phyloP scores from a whole-genome alignment of 2,113 vertebrate species.

The Nettapus auritus region DNA sequence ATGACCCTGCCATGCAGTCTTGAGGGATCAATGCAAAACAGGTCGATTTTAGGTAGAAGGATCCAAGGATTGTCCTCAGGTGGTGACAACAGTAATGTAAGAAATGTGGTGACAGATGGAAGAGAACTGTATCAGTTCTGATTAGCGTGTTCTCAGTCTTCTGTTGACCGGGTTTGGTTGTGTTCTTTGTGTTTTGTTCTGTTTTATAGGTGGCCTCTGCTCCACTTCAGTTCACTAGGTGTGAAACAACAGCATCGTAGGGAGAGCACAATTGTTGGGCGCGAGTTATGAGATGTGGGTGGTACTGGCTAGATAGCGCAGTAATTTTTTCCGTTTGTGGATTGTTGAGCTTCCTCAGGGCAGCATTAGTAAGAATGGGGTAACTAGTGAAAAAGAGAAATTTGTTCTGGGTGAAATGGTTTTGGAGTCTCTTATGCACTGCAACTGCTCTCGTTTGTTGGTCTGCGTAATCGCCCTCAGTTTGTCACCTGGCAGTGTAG shows the following conservation, averaged over 20 bases:
- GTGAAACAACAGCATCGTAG: not conserved
- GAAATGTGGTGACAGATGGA: not conserved
- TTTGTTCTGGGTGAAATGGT: not conserved
- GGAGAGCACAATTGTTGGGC: not conserved
- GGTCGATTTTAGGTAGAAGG: not conserved
- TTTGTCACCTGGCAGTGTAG: not conserved
- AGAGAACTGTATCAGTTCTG: not conserved
- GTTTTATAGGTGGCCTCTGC: not conserved
- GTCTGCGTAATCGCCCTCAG: not conserved
- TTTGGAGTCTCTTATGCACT: not conserved
- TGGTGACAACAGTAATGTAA: not conserved
- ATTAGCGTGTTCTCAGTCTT: not conserved
- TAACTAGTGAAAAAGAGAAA: not conserved
- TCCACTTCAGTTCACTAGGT: not conserved
- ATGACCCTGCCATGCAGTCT: not conserved
- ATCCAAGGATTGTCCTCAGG: not conserved
- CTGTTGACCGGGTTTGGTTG: not conserved
- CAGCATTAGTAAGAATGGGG: not conserved
- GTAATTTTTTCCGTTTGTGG: not conserved
- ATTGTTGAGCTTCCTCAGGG: not conserved
- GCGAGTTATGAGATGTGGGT: rapidly evolving
- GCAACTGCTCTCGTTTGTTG: not conserved
- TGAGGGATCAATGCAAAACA: not conserved
- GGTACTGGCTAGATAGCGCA: not conserved
- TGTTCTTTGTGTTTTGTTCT: not conserved